These are phyloP conservation scores for Lycodopsis pacificus DNA, from an alignment of 2,797 vertebrate genomes.

Conservation along the genomic window DNA sequence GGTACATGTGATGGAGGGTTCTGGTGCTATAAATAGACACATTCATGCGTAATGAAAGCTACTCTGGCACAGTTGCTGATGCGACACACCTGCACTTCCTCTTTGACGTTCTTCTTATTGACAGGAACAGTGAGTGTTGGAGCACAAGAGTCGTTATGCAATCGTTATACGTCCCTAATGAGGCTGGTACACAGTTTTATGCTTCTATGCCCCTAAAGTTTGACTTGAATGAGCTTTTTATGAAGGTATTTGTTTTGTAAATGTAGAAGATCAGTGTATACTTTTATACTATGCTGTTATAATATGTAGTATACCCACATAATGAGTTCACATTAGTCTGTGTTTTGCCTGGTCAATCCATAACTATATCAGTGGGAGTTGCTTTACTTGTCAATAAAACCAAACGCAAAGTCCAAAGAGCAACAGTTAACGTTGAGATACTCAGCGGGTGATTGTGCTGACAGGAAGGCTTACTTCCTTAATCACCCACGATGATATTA, in stretches of 20 bases:
- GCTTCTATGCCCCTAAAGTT: too few relatives aligned
- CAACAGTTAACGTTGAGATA: background rate
- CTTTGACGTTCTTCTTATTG: too few relatives aligned
- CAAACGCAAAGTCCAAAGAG: background rate
- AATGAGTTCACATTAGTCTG: background rate
- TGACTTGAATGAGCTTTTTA: too few relatives aligned
- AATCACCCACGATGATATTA: background rate
- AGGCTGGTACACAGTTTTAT: background rate
- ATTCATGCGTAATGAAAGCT: too few relatives aligned
- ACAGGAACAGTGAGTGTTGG: background rate
- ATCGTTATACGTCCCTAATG: background rate
- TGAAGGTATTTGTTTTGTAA: background rate
- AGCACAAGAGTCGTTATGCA: background rate
- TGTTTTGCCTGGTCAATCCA: background rate
- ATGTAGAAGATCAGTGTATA: background rate
- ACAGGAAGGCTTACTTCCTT: constrained; percentile 17
- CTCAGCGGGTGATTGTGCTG: background rate
- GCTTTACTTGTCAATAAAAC: background rate
- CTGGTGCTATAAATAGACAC: too few relatives aligned
- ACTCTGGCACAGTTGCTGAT: background rate
- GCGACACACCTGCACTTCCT: too few relatives aligned
- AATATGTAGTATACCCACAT: background rate
- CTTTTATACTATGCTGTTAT: background rate
- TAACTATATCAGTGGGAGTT: background rate
- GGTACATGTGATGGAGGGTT: background rate